Conservation (phyloP, 2,797 vertebrate genomes). For the Vireo griseus region DNA sequence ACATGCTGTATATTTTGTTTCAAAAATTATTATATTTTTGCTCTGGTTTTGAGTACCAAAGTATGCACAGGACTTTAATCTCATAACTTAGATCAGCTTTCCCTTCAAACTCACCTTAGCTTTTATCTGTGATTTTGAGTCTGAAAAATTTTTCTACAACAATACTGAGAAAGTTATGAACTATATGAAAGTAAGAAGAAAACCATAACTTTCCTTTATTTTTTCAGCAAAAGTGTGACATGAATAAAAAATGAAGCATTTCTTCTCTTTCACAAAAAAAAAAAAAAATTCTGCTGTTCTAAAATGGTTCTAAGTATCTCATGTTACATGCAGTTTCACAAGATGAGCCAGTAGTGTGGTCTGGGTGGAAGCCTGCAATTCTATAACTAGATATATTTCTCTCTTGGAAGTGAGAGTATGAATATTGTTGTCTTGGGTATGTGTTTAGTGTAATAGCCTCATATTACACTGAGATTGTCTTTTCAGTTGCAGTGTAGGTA, state of each 20-base stretch:
- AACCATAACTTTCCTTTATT: accelerated
- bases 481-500: not conserved
- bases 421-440: not conserved
- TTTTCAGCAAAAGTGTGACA: not conserved
- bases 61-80: not conserved
- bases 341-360: not conserved
- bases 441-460: not conserved
- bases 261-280: not conserved
- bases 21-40: not conserved
- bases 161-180: not conserved
- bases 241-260: not conserved
- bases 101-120: accelerated
- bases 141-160: not conserved
- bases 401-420: not conserved
- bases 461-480: not conserved
- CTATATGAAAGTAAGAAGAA: not conserved
- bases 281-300: not conserved
- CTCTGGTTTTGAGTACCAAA: not conserved
- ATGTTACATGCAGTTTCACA: not conserved
- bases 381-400: not conserved
- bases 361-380: not conserved
- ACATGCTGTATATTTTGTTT: not conserved
- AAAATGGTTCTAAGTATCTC: not conserved
- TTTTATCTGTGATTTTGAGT: not conserved
- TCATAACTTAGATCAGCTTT: not conserved